Conservation (phyloP, 1,140 invertebrate species). For the Bemisia tabaci region DNA sequence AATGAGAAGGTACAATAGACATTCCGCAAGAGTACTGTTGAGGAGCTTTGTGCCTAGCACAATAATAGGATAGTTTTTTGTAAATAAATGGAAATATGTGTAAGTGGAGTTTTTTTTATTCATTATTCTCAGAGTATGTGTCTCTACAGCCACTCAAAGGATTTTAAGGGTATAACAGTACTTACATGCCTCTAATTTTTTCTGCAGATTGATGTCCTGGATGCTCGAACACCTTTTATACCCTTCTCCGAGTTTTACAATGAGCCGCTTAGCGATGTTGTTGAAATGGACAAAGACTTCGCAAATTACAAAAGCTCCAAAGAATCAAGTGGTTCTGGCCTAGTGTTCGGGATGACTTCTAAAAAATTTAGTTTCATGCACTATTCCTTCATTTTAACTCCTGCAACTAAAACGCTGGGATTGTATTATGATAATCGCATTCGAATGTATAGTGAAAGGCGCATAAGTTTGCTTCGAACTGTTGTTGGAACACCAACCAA, state of each 20-base stretch:
- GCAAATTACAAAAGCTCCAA: conserved; percentile 63
- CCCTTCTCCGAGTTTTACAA: conserved; percentile 85
- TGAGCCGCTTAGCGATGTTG: conserved; percentile 76
- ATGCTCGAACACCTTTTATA: conserved; percentile 67
- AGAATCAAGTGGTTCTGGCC: neutral
- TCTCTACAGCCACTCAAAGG: neutral
- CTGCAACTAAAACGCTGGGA: conserved; percentile 77
- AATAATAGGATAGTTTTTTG: too few relatives aligned
- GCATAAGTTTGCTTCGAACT: conserved; percentile 65
- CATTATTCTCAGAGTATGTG: too few relatives aligned
- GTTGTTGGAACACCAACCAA: conserved; percentile 62
- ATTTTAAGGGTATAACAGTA: neutral
- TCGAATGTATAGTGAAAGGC: conserved; percentile 82
- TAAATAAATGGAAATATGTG: too few relatives aligned
- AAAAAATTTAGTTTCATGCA: conserved; percentile 84
- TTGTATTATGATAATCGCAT: conserved; percentile 90
- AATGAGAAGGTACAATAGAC: too few relatives aligned
- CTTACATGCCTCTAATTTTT: conserved; percentile 10
- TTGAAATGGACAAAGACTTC: conserved; percentile 88
- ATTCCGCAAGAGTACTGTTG: too few relatives aligned
- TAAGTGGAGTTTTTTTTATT: too few relatives aligned
- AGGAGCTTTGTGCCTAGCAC: too few relatives aligned
- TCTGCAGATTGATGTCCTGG: conserved; percentile 58
- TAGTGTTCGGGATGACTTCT: conserved; percentile 26
- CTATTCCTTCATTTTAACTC: conserved; percentile 83